Base-by-base conservation (phyloP, 2,797 vertebrate species). In the Eulemur coronatus region DNA sequence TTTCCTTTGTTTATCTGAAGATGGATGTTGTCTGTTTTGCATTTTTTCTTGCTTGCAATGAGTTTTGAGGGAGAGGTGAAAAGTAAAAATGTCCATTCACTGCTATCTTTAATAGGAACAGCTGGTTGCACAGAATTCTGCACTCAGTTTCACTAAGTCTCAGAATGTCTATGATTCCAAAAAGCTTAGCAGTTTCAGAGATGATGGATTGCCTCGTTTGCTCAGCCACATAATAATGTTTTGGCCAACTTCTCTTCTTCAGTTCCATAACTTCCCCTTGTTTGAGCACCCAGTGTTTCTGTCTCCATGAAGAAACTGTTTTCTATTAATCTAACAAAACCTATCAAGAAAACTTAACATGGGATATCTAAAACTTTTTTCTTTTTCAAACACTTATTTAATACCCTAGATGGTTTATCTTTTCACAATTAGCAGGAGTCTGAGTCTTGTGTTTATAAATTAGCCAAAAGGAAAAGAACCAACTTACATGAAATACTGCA, bases 401-500 rank as follows among this genome's bases (percentile, higher is more conserved):
- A 89, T 79, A 48, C 48, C n/a, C 70, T 38, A 52, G 63, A 69
- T 63, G 50, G 24, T 43, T 84, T 94, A 63, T 79, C 26, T 93
- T 85, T 57, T 52, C 10, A 30, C 13, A 81, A 18, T 41, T 50
- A 59, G 33, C 8, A 85, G 38, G 30, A 70, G 4, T 73, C 59
- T 73, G 75, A 92, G 22, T 82, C 65, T 91, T 52, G 7, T 50
- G 84, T 73, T 81, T 88, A 89, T 48, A 65, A 93, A 89, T 5
- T 76, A 95, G 85, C 52, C 33, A 52, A 97, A 96, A 63, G 24
- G 24, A 90, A 55, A 61, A 81, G 11, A 84, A 92, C 5, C 4
- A 63, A 98, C 98, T 98, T 98, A 99, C 99, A 98, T 96, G 92
- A 97, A 97, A 96, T 99, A 99, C 72, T 98, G 98, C 91, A 99